Conservation (phyloP, 1,140 invertebrate species). For the Spodoptera litura region DNA sequence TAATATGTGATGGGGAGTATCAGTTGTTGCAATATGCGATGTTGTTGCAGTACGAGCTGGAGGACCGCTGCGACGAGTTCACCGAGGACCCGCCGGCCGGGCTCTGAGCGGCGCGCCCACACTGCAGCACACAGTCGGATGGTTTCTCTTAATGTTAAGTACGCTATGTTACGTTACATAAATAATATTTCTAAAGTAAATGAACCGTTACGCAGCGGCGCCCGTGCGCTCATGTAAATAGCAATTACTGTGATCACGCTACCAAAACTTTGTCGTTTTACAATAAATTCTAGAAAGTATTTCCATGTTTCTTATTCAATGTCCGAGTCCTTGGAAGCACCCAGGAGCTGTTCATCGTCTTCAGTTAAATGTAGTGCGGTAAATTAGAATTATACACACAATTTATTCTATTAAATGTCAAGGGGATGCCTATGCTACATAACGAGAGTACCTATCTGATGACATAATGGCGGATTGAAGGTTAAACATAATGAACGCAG, state of each 20-base stretch:
- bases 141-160: neutral
- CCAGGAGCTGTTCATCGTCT: neutral
- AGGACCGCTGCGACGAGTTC: constrained; percentile 81
- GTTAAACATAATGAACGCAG: no score
- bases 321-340: neutral
- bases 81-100: constrained; percentile 57
- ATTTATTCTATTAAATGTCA: no score
- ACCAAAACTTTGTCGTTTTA: constrained; percentile 53
- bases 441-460: neutral
- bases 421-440: neutral
- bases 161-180: constrained; percentile 30
- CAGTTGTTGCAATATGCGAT: neutral
- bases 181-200: constrained; percentile 19
- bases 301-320: neutral
- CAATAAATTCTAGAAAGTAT: constrained; percentile 44
- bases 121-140: neutral
- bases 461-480: no score
- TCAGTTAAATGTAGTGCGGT: neutral
- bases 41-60: constrained; percentile 76
- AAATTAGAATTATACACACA: no score
- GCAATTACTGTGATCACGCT: constrained; percentile 54
- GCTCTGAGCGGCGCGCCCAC: neutral
- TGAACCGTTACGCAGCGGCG: neutral
- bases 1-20: no score
- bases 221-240: constrained; percentile 42